These are phyloP conservation scores for Dicyrtomina minuta DNA, from an alignment of 2,888 invertebrate genomes.

Conservation along the genomic window DNA sequence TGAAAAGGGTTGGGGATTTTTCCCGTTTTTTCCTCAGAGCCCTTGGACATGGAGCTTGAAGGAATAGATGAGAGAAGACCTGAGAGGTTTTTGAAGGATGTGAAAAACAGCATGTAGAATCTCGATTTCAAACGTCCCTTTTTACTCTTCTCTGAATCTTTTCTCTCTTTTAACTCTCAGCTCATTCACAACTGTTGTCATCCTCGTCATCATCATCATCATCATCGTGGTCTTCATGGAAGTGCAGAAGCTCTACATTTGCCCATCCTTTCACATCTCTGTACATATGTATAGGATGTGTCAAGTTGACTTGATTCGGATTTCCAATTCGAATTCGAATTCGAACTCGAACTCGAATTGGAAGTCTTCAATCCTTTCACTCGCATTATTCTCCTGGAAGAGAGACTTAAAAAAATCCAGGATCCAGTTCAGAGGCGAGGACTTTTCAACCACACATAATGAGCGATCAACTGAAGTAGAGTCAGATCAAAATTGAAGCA, in stretches of 20 bases:
- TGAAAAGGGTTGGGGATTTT: slow-evolving; percentile 23
- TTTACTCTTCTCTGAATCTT: slow-evolving; percentile 1
- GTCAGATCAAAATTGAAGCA: too few species aligned
- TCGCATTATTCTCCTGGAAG: not conserved
- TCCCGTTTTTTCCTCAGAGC: slow-evolving; percentile 12
- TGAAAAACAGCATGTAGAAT: slow-evolving; percentile 25
- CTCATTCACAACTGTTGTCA: slow-evolving; percentile 20
- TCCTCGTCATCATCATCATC: not conserved
- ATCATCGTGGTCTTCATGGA: too few species aligned
- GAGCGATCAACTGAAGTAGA: too few species aligned
- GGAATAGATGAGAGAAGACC: not conserved
- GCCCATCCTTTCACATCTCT: too few species aligned
- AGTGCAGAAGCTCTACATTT: too few species aligned
- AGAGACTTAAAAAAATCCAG: too few species aligned
- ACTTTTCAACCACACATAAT: not conserved
- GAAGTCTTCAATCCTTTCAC: not conserved
- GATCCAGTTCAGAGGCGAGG: not conserved
- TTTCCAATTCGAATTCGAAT: too few species aligned
- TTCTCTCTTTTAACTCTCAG: not conserved
- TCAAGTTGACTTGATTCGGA: slow-evolving; percentile 19
- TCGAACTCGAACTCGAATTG: too few species aligned
- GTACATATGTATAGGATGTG: not conserved
- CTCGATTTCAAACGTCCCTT: slow-evolving; percentile 14
- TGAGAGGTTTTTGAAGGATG: not conserved
- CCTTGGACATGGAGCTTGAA: slow-evolving; percentile 8